Conservation (phyloP, 2,113 vertebrate genomes). For the Forbesichthys papilliferus region DNA sequence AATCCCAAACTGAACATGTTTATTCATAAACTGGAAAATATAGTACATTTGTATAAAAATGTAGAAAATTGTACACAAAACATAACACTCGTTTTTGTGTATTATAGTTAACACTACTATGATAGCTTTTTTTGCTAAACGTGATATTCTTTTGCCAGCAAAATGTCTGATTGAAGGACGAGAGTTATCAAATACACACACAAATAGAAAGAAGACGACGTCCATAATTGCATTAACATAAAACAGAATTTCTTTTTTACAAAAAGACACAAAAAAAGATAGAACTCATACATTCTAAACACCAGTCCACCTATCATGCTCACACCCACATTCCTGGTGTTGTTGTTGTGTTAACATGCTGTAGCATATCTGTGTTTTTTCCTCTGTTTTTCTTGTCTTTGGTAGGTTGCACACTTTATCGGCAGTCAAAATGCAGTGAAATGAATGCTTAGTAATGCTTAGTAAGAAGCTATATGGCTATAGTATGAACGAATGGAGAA, state of each 20-base stretch:
- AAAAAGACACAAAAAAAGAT: slow-evolving; percentile 33
- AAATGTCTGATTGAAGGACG: slow-evolving; percentile 75
- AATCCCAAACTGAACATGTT: slow-evolving; percentile 75
- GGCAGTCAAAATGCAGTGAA: slow-evolving; percentile 23
- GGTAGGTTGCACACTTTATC: slow-evolving; percentile 67
- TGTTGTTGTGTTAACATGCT: slow-evolving; percentile 59
- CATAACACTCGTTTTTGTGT: slow-evolving; percentile 79
- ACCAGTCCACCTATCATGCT: slow-evolving; percentile 69
- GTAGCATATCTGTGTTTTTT: slow-evolving; percentile 58
- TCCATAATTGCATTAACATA: slow-evolving; percentile 71
- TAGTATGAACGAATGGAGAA: slow-evolving; percentile 25
- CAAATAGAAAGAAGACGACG: slow-evolving; percentile 65
- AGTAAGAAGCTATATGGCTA: slow-evolving; percentile 15
- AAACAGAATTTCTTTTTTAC: slow-evolving; percentile 63
- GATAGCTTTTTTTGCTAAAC: slow-evolving; percentile 73
- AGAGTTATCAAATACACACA: slow-evolving; percentile 68
- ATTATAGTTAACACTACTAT: slow-evolving; percentile 77
- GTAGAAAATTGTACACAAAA: slow-evolving; percentile 83
- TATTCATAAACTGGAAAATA: slow-evolving; percentile 83
- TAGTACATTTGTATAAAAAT: slow-evolving; percentile 85
- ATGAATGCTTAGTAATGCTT: slow-evolving; percentile 33
- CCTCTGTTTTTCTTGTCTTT: slow-evolving; percentile 72
- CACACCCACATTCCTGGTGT: slow-evolving; percentile 62
- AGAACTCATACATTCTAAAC: slow-evolving; percentile 72
- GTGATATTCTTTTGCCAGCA: slow-evolving; percentile 83